Percentiles rank a stretch among this genome's conserved stretches.
These are phyloP conservation scores for Gymnosoma rotundatum DNA, from an alignment of 2,888 invertebrate genomes.

Conservation along the genomic window DNA sequence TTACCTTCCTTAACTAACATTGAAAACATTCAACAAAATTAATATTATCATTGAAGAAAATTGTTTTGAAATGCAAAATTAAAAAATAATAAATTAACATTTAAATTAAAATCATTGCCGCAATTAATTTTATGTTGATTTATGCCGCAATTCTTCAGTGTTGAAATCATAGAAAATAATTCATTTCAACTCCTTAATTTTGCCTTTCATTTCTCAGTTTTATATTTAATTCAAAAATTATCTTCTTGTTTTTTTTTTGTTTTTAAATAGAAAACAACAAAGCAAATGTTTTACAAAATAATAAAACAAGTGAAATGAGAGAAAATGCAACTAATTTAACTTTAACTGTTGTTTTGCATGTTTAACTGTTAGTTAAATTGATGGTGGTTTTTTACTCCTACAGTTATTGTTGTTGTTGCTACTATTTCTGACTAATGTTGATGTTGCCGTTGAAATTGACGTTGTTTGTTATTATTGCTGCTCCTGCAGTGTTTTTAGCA, in stretches of 20 bases:
- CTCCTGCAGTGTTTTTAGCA: conserved; percentile 10
- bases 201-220: background rate
- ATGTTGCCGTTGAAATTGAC: background rate
- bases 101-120: conserved; percentile 12
- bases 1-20: no score
- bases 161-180: conserved; percentile 6
- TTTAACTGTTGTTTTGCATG: conserved; percentile 62
- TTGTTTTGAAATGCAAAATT: background rate
- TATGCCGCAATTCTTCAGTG: conserved; percentile 10
- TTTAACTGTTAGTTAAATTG: conserved; percentile 63
- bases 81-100: background rate
- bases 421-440: background rate
- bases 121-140: conserved; percentile 37
- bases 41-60: no score
- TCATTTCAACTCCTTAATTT: conserved; percentile 8
- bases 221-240: conserved; percentile 47
- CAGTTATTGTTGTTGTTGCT: background rate
- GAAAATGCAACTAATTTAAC: conserved; percentile 55
- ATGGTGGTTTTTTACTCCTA: conserved; percentile 43
- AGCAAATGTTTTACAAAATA: conserved; percentile 10
- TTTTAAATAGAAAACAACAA: conserved; percentile 34
- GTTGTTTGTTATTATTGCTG: conserved; percentile 1
- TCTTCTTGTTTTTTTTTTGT: conserved; percentile 37
- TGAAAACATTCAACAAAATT: no score
- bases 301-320: conserved; percentile 1